Percentiles rank a stretch among this genome's conserved stretches.
Evolutionary conservation across 2,797 vertebrate species (phyloP).

Genomic region (Eptatretus atami): DNA sequence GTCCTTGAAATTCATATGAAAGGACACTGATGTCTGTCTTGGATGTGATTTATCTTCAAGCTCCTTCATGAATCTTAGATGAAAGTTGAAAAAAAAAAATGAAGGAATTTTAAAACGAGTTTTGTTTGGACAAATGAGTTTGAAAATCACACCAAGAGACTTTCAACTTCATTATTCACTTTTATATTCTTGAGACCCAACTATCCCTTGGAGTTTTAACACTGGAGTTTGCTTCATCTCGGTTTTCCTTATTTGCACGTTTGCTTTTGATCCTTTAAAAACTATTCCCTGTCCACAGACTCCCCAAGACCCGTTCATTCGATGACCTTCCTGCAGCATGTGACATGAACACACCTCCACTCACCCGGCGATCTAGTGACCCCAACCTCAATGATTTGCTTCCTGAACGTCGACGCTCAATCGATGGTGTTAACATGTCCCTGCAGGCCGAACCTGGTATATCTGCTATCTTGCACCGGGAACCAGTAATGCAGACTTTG

Average conservation of each 20-base stretch:
- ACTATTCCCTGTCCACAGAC: constrained; percentile 17
- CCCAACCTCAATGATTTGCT: constrained; percentile 87
- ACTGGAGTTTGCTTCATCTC: not conserved
- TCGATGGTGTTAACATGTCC: constrained; percentile 17
- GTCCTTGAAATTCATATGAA: too few relatives aligned
- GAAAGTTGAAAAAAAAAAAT: too few relatives aligned
- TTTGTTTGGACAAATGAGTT: not conserved
- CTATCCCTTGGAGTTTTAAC: not conserved
- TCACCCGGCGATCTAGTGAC: constrained; percentile 21
- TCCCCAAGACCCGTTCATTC: constrained; percentile 76
- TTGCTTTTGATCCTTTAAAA: not conserved
- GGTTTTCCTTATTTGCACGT: not conserved
- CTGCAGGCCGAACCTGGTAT: too few relatives aligned
- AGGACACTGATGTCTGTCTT: too few relatives aligned
- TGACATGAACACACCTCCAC: constrained; percentile 43
- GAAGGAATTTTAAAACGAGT: not conserved
- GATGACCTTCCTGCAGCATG: constrained; percentile 69
- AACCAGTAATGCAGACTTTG: too few relatives aligned
- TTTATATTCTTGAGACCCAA: constrained; percentile 6
- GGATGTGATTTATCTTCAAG: too few relatives aligned
- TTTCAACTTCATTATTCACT: constrained; percentile 6
- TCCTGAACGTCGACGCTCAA: constrained; percentile 70
- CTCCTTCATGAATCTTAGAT: too few relatives aligned
- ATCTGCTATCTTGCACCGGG: too few relatives aligned
- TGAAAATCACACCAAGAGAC: too few relatives aligned